Percentiles rank a stretch among this genome's conserved stretches.
These are phyloP conservation scores for Mirounga angustirostris DNA, from an alignment of 2,113 vertebrate species.

Conservation along the genomic window DNA sequence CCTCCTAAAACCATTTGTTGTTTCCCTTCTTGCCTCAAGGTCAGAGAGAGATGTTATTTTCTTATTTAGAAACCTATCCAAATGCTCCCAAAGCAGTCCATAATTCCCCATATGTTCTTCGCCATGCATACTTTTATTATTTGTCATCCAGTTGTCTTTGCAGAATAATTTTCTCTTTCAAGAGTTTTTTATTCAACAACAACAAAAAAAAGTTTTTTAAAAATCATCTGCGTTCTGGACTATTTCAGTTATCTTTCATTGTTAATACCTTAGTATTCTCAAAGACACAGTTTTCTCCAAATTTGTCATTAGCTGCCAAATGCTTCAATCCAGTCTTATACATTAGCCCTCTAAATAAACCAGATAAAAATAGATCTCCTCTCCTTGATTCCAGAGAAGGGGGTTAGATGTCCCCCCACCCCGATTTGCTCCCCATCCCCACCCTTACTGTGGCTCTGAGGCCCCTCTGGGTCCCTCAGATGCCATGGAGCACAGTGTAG, in stretches of 20 bases:
- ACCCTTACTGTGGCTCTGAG: background rate
- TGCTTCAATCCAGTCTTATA: background rate
- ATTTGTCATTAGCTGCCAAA: background rate
- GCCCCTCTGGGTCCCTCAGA: background rate
- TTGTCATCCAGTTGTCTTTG: slow-evolving; percentile 14
- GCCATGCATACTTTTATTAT: background rate
- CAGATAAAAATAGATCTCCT: slow-evolving; percentile 25
- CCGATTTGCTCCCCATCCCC: background rate
- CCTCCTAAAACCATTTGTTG: slow-evolving; percentile 24
- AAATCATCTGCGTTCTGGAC: background rate
- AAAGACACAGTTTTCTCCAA: slow-evolving; percentile 37
- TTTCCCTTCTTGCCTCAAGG: slow-evolving; percentile 39
- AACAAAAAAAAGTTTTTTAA: background rate
- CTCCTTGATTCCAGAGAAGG: background rate
- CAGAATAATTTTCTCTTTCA: slow-evolving; percentile 36
- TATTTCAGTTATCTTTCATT: background rate
- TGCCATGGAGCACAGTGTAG: background rate
- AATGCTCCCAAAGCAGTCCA: background rate
- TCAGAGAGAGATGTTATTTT: slow-evolving; percentile 49
- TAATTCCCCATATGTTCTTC: background rate
- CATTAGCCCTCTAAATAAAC: slow-evolving; percentile 29
- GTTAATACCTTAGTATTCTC: background rate
- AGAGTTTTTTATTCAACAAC: too few relatives aligned
- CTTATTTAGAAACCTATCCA: slow-evolving; percentile 21
- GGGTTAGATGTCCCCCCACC: background rate